These are phyloP conservation scores for Argyrosomus japonicus DNA, from an alignment of 2,113 vertebrate genomes.

Conservation along the genomic window DNA sequence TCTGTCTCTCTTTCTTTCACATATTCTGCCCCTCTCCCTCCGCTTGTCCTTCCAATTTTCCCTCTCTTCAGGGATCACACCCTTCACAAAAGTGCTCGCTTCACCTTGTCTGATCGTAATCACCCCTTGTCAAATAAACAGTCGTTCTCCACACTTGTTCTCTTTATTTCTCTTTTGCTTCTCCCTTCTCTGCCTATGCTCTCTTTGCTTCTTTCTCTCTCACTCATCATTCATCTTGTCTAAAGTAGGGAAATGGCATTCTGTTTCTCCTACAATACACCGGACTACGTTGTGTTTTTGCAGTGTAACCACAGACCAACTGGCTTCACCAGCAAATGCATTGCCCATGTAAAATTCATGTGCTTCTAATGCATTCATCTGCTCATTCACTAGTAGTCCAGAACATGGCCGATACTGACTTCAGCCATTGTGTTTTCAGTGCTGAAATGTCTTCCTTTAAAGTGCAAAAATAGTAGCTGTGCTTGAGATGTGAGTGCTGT, in stretches of 20 bases:
- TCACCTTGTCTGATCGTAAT: constrained; percentile 75
- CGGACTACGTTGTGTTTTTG: constrained; percentile 32
- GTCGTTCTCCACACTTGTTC: constrained; percentile 55
- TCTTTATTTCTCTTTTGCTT: constrained; percentile 54
- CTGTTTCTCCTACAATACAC: constrained; percentile 23
- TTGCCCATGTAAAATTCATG: constrained; percentile 44
- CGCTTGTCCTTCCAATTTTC: constrained; percentile 50
- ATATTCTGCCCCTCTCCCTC: constrained; percentile 26
- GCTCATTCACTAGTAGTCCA: constrained; percentile 18
- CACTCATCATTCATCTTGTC: constrained; percentile 35
- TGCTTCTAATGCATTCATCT: constrained; percentile 31
- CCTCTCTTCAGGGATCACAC: constrained; percentile 59
- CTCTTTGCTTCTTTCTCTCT: constrained; percentile 12
- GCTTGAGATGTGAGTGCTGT: constrained; percentile 12
- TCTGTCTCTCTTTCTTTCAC: constrained; percentile 31
- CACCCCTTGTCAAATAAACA: constrained; percentile 74
- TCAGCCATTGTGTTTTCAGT: constrained; percentile 16
- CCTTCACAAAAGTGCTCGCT: constrained; percentile 59
- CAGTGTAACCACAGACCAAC: constrained; percentile 30
- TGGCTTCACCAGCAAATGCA: constrained; percentile 24
- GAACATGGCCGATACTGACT: constrained; percentile 17
- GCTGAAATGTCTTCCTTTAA: constrained; percentile 13
- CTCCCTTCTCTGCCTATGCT: background rate
- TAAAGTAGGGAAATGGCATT: constrained; percentile 10
- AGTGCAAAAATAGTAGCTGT: constrained; percentile 38